Base-by-base conservation (phyloP, 35 echinoderm and acorn worm genomes). In the Stichopus chloronotus region DNA sequence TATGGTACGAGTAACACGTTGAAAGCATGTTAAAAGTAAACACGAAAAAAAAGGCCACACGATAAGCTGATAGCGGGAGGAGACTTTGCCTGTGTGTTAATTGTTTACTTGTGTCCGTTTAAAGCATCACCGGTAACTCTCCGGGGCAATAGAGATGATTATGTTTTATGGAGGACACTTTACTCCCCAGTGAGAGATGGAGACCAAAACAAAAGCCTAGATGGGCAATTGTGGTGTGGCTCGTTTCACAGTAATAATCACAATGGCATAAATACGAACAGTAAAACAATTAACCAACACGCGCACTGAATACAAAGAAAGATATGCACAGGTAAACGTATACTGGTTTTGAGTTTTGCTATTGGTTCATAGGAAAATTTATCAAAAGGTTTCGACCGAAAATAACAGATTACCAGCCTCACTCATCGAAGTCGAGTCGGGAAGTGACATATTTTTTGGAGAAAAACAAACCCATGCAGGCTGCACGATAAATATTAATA, bases 21-120 rank as follows among this genome's bases (percentile, higher is more conserved):
- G 69, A 74, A 74, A 74, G 69, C 69, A 74, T 21, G 69, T 74
- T n/a, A 20, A 74, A 74, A 74, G 69, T 74, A 74, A 74, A 74
- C 69, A 74, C 19, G 22, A 3, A 43, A 43, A 43, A 43, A 7
- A 74, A 14, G 12, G 69, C 69, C 69, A 74, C 69, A 74, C 69
- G 69, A 74, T 74, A 74, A 74, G 69, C 69, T 6, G 17, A 16
- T 74, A 7, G 19, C 4, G 69, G 69, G 19, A 74, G 6, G 12
- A 74, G n/a, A n/a, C 30, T 43, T 43, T 43, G 30, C 17, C 6
- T 19, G 17, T 14, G 17, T 74, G 17, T 74, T 74, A 74, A 74
- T 74, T 74, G 69, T 74, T 74, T 74, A 74, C 69, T 74, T 7
- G 20, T 21, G 17, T 74, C 69, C 69, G 19, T 43, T 43, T 43